Percentiles rank a stretch among this genome's conserved stretches.
Evolutionary conservation across 1,140 invertebrate species (phyloP).

Genomic region (Stegodyphus dumicola): DNA sequence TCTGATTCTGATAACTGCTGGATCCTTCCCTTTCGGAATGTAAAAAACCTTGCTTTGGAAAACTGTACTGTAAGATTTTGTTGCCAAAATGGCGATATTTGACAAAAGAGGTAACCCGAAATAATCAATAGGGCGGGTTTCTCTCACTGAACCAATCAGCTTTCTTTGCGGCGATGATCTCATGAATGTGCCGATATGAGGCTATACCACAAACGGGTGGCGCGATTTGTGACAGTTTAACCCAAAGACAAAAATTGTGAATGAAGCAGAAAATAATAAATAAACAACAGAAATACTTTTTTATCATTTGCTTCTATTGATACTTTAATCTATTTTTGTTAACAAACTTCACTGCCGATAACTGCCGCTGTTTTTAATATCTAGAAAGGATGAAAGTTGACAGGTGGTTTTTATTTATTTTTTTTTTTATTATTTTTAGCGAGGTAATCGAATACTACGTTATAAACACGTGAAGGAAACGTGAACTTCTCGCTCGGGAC

Average conservation of each 20-base stretch:
- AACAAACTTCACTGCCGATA: background rate
- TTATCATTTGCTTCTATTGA: background rate
- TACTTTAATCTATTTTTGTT: background rate
- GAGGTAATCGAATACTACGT: too few species aligned
- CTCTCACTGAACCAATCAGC: conserved; percentile 14
- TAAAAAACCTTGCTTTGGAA: too few species aligned
- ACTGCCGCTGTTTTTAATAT: conserved; percentile 1
- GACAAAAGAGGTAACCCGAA: background rate
- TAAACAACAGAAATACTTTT: background rate
- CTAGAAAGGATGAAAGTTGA: too few species aligned
- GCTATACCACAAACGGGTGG: conserved; percentile 34
- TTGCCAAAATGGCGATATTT: too few species aligned
- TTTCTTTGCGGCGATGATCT: conserved; percentile 19
- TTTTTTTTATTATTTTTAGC: too few species aligned
- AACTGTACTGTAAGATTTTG: too few species aligned
- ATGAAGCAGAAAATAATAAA: conserved; percentile 12
- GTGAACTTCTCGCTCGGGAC: too few species aligned
- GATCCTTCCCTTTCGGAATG: too few species aligned
- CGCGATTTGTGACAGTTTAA: conserved; percentile 33
- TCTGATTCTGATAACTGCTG: too few species aligned
- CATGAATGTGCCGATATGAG: conserved; percentile 25
- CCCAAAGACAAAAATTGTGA: conserved; percentile 27
- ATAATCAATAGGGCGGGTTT: conserved; percentile 55
- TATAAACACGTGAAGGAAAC: too few species aligned
- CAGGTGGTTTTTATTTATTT: too few species aligned